phyloP scores from a whole-genome alignment of 2,113 vertebrate genomes.

The Sterrhoptilus dennistouni region DNA sequence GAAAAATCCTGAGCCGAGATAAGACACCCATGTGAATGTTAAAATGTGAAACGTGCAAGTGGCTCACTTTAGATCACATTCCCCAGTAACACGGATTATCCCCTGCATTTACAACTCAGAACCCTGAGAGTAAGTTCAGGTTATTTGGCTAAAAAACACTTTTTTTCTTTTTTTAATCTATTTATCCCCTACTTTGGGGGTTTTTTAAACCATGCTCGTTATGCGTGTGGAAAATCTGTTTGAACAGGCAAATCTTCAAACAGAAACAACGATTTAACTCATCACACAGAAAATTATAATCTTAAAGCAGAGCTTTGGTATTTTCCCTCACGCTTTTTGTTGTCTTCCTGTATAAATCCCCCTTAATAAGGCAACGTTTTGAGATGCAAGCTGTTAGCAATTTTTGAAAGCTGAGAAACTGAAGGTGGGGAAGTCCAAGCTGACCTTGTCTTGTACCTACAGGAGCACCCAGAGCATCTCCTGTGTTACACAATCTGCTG shows the following conservation, averaged over 20 bases:
- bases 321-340: neutral
- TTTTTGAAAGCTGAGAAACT: neutral
- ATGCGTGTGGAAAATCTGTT: neutral
- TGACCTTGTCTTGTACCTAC: neutral
- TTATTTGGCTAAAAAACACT: neutral
- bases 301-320: neutral
- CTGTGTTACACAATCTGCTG: fast-evolving
- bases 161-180: neutral
- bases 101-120: neutral
- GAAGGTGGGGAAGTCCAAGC: neutral
- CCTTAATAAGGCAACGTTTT: neutral
- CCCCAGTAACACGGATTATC: neutral
- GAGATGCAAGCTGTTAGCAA: neutral
- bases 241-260: neutral
- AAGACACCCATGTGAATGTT: fast-evolving
- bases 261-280: neutral
- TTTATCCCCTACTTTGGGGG: neutral
- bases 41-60: no score
- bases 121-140: neutral
- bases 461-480: neutral
- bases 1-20: neutral
- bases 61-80: fast-evolving
- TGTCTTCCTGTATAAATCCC: neutral
- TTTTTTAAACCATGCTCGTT: neutral
- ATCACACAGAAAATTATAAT: neutral